A percentile compares a stretch with the other conserved stretches of the same genome.
These are phyloP conservation scores for Cosmia trapezina DNA, from an alignment of 2,888 invertebrate genomes.

Conservation along the genomic window DNA sequence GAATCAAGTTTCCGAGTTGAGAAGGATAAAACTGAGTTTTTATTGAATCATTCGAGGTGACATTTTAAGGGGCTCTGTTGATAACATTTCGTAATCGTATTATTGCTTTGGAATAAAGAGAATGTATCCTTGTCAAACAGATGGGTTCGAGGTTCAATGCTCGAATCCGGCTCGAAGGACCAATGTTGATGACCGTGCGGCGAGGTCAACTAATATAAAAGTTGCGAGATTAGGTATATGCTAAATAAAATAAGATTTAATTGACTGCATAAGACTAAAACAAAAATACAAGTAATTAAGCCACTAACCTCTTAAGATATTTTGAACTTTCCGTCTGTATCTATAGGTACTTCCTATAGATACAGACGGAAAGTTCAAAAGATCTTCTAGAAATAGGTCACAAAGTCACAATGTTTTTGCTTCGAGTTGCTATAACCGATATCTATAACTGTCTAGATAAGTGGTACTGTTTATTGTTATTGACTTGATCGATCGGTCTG, in stretches of 20 bases:
- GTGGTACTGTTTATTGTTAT: constrained; percentile 37
- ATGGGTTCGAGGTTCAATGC: not conserved
- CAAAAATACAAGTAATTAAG: not conserved
- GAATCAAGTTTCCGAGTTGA: constrained; percentile 26
- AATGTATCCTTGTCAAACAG: not conserved
- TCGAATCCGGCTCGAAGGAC: constrained; percentile 10
- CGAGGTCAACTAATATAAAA: not conserved
- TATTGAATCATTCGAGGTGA: constrained; percentile 35
- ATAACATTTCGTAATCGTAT: constrained; percentile 21
- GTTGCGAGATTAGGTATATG: too few species aligned
- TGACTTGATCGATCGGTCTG: constrained; percentile 28
- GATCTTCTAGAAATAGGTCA: not conserved
- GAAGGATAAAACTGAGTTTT: constrained; percentile 33
- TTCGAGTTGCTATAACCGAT: not conserved
- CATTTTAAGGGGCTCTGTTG: constrained; percentile 13
- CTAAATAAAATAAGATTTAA: too few species aligned
- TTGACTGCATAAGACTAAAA: too few species aligned
- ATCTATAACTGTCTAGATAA: constrained; percentile 20
- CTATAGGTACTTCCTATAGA: too few species aligned
- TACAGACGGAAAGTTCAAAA: not conserved
- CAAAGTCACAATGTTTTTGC: not conserved
- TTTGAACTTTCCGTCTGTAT: too few species aligned
- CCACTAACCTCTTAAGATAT: too few species aligned
- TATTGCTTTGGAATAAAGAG: constrained; percentile 5
- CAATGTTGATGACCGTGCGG: not conserved